These are phyloP conservation scores for Halcyon smyrnensis DNA, from an alignment of 2,797 vertebrate genomes.

Conservation along the genomic window DNA sequence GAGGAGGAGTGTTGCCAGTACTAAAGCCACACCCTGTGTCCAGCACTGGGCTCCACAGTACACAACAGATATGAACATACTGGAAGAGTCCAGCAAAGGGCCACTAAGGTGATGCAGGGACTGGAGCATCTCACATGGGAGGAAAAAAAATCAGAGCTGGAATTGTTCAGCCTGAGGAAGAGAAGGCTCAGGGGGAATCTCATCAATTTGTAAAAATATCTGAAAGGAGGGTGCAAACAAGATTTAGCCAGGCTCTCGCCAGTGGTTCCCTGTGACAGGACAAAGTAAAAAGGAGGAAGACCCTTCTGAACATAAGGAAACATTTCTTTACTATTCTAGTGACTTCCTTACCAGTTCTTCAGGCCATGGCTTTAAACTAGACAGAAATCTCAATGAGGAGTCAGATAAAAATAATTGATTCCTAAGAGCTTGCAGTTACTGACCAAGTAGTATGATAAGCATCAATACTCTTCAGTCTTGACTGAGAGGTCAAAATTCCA, in stretches of 20 bases:
- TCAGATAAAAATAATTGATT: neutral
- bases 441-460: neutral
- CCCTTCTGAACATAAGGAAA: neutral
- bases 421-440: neutral
- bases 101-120: neutral
- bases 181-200: neutral
- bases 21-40: neutral
- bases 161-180: neutral
- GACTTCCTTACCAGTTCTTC: neutral
- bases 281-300: neutral
- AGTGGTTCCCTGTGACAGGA: neutral
- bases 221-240: neutral
- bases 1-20: neutral
- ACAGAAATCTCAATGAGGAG: neutral
- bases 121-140: neutral
- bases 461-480: neutral
- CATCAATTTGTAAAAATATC: neutral
- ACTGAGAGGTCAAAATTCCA: neutral
- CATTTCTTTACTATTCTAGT: neutral
- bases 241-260: neutral
- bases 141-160: neutral
- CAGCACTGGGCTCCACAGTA: neutral
- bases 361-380: neutral
- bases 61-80: neutral
- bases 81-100: neutral